A percentile compares a stretch with the other conserved stretches of the same genome.
phyloP scores from a whole-genome alignment of 2,797 vertebrate species.

The Poecilia wingei region DNA sequence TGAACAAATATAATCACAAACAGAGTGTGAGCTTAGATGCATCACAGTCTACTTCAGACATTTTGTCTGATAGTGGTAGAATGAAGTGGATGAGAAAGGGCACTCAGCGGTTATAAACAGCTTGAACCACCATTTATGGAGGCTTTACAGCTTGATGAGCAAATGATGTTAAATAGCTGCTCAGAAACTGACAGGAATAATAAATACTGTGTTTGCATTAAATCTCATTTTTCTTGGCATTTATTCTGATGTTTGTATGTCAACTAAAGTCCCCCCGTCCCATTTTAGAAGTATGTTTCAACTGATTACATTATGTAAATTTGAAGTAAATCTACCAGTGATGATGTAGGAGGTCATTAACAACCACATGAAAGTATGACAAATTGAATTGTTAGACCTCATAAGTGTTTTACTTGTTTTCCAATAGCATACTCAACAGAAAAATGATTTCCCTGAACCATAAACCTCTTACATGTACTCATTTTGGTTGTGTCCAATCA shows the following conservation, averaged over 20 bases:
- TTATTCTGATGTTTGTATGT: background rate
- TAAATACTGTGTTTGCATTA: background rate
- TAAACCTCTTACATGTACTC: background rate
- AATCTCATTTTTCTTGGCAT: background rate
- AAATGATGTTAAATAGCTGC: background rate
- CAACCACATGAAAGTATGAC: background rate
- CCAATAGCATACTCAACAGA: background rate
- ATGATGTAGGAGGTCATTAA: background rate
- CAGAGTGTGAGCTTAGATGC: background rate
- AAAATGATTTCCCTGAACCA: background rate
- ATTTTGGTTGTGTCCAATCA: background rate
- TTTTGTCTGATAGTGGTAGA: background rate
- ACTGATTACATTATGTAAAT: conserved; percentile 1
- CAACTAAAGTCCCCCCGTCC: background rate
- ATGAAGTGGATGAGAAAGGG: background rate
- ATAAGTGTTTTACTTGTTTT: background rate
- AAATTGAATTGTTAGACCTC: background rate
- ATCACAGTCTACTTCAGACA: background rate
- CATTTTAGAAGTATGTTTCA: background rate
- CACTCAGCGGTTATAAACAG: background rate
- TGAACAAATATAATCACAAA: background rate
- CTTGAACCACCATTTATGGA: background rate
- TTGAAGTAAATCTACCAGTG: background rate
- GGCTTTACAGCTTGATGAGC: background rate
- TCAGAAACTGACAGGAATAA: background rate